Evolutionary conservation across 2,113 vertebrate species (phyloP).

Genomic region (Smithornis capensis): DNA sequence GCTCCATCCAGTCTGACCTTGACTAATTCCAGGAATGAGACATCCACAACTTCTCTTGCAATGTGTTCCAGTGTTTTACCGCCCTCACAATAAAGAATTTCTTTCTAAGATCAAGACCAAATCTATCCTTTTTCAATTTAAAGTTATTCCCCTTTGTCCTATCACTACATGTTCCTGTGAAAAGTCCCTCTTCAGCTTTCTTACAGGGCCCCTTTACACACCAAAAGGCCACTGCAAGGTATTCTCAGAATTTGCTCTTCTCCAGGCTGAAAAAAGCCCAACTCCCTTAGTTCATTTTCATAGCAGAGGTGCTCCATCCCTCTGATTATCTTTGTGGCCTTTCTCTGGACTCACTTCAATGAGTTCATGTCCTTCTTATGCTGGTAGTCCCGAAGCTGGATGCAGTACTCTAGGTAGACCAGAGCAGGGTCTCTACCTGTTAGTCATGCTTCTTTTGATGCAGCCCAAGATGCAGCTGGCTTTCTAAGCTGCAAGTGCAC

Average conservation of each 20-base stretch:
- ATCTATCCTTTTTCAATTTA: background rate
- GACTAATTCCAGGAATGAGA: background rate
- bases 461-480: background rate
- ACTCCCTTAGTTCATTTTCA: background rate
- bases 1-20: background rate
- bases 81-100: background rate
- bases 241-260: background rate
- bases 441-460: accelerated
- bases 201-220: background rate
- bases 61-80: background rate
- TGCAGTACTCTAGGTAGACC: background rate
- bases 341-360: background rate
- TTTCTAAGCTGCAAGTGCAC: background rate
- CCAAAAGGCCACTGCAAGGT: background rate
- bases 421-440: background rate
- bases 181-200: background rate
- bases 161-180: background rate
- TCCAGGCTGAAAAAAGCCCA: background rate
- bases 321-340: background rate
- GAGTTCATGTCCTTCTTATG: background rate
- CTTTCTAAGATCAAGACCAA: background rate
- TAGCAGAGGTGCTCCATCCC: background rate
- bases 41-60: background rate
- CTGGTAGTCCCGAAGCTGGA: background rate
- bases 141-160: background rate